A percentile compares a stretch with the other conserved stretches of the same genome.
phyloP scores from a whole-genome alignment of 2,797 vertebrate species.

The Artibeus lituratus region DNA sequence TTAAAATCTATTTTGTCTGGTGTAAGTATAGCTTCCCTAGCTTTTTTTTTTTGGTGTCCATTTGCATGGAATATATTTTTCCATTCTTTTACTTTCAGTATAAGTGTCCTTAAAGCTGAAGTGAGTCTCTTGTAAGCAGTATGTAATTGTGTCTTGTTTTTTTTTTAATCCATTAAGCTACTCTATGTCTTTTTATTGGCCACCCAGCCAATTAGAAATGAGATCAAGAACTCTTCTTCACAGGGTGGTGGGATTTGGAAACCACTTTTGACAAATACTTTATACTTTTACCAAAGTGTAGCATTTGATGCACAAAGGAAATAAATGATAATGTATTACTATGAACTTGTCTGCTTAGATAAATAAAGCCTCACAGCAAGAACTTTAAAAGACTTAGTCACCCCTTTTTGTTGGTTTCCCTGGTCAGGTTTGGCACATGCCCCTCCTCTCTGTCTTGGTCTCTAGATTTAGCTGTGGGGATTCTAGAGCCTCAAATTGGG shows the following conservation, averaged over 20 bases:
- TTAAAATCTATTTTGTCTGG: not conserved
- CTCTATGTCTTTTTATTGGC: not conserved
- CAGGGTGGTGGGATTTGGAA: constrained; percentile 13
- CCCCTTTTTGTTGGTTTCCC: not conserved
- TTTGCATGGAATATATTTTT: not conserved
- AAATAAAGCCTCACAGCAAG: constrained; percentile 49
- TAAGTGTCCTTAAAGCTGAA: not conserved
- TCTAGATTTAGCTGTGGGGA: not conserved
- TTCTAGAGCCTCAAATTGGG: not conserved
- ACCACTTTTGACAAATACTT: constrained; percentile 51
- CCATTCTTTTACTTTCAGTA: not conserved
- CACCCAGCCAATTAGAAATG: constrained; percentile 26
- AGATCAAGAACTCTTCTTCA: constrained; percentile 12
- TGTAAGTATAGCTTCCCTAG: not conserved
- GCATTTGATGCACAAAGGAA: constrained; percentile 49
- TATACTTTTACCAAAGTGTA: constrained; percentile 61
- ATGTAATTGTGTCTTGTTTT: not conserved
- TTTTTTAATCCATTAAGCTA: not conserved
- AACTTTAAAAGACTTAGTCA: constrained; percentile 39
- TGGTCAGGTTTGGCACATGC: not conserved
- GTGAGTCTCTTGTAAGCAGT: not conserved
- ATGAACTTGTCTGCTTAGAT: constrained; percentile 50
- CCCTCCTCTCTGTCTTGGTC: not conserved
- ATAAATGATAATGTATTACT: constrained; percentile 48
- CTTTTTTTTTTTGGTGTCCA: not conserved